phyloP scores from a whole-genome alignment of 2,888 invertebrate genomes.

The Poecilus cupreus region DNA sequence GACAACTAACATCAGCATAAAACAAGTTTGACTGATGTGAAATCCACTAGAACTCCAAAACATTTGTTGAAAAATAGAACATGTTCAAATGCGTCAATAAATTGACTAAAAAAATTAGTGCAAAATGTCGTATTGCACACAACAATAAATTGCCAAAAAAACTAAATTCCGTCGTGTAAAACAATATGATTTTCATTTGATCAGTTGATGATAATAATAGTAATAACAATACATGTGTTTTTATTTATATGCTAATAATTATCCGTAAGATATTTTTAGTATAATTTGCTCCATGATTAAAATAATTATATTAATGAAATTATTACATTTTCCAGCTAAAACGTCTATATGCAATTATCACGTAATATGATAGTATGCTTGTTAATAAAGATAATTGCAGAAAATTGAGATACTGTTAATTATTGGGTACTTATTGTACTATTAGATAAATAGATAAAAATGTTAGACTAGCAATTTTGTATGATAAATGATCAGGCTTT shows the following conservation, averaged over 20 bases:
- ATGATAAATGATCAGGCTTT: conserved; percentile 10
- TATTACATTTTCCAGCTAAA: conserved; percentile 18
- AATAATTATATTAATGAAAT: conserved; percentile 21
- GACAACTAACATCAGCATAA: too few relatives aligned
- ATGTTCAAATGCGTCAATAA: too few relatives aligned
- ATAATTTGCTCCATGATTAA: conserved; percentile 19
- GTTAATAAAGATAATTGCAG: conserved; percentile 29
- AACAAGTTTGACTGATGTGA: too few relatives aligned
- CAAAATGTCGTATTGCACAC: too few relatives aligned
- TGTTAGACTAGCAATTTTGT: conserved; percentile 3
- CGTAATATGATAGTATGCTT: conserved; percentile 8
- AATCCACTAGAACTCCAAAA: too few relatives aligned
- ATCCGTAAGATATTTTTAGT: not conserved
- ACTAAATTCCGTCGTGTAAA: too few relatives aligned
- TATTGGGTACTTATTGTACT: conserved; percentile 1
- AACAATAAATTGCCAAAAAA: too few relatives aligned
- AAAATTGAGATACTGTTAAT: conserved; percentile 26
- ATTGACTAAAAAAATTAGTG: too few relatives aligned
- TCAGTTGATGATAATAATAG: too few relatives aligned
- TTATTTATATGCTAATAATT: not conserved
- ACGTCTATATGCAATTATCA: not conserved
- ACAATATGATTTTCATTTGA: too few relatives aligned
- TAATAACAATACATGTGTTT: too few relatives aligned
- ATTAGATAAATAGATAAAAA: conserved; percentile 35
- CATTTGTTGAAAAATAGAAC: too few relatives aligned